These are phyloP conservation scores for Pristiophorus japonicus DNA, from an alignment of 2,113 vertebrate genomes.

Conservation along the genomic window DNA sequence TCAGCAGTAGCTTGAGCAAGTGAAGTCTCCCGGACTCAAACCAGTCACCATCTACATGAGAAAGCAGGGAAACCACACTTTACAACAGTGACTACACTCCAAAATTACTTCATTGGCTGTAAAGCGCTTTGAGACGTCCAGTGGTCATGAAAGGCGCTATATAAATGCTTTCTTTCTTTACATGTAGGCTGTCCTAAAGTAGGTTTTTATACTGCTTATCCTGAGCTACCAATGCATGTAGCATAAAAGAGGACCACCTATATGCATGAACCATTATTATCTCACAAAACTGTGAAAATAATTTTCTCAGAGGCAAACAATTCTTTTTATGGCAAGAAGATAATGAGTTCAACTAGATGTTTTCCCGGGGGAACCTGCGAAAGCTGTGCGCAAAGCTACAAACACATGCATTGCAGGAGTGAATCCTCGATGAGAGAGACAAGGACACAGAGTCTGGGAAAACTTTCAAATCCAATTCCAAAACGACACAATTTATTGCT, in stretches of 20 bases:
- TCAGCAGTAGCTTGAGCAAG: neutral
- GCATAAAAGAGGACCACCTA: neutral
- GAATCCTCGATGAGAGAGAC: neutral
- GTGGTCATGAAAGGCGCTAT: no score
- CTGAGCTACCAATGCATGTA: neutral
- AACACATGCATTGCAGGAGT: neutral
- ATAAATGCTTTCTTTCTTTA: no score
- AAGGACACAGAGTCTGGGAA: neutral
- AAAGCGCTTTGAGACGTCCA: no score
- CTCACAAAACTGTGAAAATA: neutral
- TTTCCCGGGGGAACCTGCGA: neutral
- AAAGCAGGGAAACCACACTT: neutral
- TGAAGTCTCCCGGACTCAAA: neutral
- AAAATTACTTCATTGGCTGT: no score
- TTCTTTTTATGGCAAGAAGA: neutral
- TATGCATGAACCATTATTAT: neutral
- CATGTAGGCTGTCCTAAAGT: neutral
- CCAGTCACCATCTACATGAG: neutral
- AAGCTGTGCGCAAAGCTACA: neutral
- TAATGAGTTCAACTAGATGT: neutral
- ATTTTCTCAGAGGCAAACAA: neutral
- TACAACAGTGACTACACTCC: no score
- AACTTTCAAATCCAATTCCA: conserved; percentile 6
- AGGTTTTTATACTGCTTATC: neutral
- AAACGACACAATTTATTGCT: conserved; percentile 2